These are phyloP conservation scores for Cataglyphis hispanica DNA, from an alignment of 1,140 invertebrate genomes.

Conservation along the genomic window DNA sequence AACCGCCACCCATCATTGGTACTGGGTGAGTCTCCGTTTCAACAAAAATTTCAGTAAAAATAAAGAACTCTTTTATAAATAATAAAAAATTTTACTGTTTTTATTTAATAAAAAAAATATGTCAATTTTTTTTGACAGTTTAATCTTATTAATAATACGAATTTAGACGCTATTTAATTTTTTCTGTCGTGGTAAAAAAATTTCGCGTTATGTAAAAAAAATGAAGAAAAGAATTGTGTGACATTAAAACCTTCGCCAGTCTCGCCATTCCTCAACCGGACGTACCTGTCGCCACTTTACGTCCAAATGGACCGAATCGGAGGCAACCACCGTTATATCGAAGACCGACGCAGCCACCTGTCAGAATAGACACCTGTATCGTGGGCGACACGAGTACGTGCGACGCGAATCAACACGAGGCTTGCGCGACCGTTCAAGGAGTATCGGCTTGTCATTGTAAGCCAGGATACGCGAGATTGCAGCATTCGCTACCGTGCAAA, in stretches of 20 bases:
- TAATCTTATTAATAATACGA: background rate
- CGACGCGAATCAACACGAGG: constrained; percentile 94
- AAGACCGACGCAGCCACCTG: constrained; percentile 89
- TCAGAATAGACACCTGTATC: constrained; percentile 97
- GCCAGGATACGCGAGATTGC: constrained; percentile 93
- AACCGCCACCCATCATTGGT: constrained; percentile 79
- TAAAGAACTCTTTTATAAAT: background rate
- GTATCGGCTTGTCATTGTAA: constrained; percentile 97
- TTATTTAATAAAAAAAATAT: background rate
- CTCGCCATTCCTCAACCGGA: constrained; percentile 82
- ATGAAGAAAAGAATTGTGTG: no score
- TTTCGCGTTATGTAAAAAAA: background rate
- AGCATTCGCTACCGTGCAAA: constrained; percentile 93
- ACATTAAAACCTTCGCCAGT: constrained; percentile 56
- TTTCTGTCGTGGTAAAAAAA: background rate
- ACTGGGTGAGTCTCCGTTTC: constrained; percentile 85
- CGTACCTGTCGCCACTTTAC: constrained; percentile 62
- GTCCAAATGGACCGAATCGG: constrained; percentile 72
- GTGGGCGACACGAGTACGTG: constrained; percentile 97
- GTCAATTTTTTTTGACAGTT: background rate
- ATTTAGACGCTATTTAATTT: background rate
- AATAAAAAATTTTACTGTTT: background rate
- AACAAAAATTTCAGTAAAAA: background rate
- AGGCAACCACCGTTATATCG: constrained; percentile 86
- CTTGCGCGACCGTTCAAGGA: constrained; percentile 94